Evolutionary conservation across 1,140 invertebrate genomes (phyloP), one percentile per base, ranked within the genome.

Genomic region (Nylanderia fulva): DNA sequence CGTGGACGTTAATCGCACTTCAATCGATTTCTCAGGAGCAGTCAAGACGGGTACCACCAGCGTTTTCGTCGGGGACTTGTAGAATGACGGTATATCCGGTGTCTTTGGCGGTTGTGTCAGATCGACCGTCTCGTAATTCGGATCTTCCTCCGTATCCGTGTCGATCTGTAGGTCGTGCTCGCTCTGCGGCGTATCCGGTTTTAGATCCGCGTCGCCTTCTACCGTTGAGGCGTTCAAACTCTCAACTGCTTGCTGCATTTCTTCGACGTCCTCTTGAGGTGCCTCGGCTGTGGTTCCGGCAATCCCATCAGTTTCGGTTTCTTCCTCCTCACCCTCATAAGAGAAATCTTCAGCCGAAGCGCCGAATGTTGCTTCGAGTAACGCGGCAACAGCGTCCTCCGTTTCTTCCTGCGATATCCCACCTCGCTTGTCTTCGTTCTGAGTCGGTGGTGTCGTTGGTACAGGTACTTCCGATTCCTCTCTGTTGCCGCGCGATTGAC

Each of bases 321-420:
- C 93, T 9, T 94, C 93, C 85, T 93, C 92, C 36, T 94, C 93
- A 18, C 95, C 95, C 72, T 96, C 95, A 80, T 94, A 94, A 0
- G 95, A 94, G 36, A 95, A 95, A 72, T 96, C 95, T 75, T 96
- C 96, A 9, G 95, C 93, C 7, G 95, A 95, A 0, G 94, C 95
- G 8, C 97, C 97, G 92, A 98, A 98, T 77, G 97, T 98, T 93
- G 98, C 98, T 48, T 97, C 97, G 29, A 98, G 93, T 6, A 99
- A 93, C 8, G 98, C 98, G 2, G 98, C 98, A 0, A 99, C 98
- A 0, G 98, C 98, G 94, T 98, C 98, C 91, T 98, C 98, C 0
- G 98, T 99, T 95, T 99, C 98, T 95, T 98, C 98, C 94, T 98
- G 98, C 0, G 98, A 98, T 88, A 98, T 98, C 0, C 98, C 96